Evolutionary conservation across 2,888 invertebrate genomes (phyloP), one percentile per base, ranked within the genome.

Genomic region (Cerceris rybyensis): DNA sequence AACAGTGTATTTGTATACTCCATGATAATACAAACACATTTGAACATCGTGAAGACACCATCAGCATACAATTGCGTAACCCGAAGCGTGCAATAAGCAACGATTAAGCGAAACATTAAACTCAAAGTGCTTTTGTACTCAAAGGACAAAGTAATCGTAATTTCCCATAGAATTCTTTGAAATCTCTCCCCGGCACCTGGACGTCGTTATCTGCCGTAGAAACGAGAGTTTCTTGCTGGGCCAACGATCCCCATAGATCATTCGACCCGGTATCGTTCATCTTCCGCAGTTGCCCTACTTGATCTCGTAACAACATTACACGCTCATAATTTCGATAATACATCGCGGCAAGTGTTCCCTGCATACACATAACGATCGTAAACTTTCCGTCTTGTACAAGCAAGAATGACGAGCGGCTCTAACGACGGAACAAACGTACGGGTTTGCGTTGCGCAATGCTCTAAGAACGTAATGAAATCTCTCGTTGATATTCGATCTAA

Each of bases 201-300:
- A 46, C 46, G 46, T 46, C 13, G 46, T 46, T 46, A 11, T 11
- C 46, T 46, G 8, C 11, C 8, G 11, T 11, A 6, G 46, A 11
- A 46, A 11, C 8, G 46, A 61, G 60, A 55, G 69, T 69, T 60
- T 59, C 61, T 46, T 69, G 69, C 70, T 60, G 69, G 59, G 60
- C 61, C 73, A 70, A 41, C 70, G 42, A 16, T 17, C 28, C 46
- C 69, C 66, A 70, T 78, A 66, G 75, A 78, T 78, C 77, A 64
- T 77, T 77, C 74, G 66, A 70, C 70, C 70, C 75, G 66, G 70
- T 61, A 54, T 75, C 63, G 77, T 58, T 75, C 75, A 39, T 70
- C 75, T 75, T 75, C 70, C 54, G 46, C 41, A 54, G 17, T 2
- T 68, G 64, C 46, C 70, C 60, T 67, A 66, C 63, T 70, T 70